These are phyloP conservation scores for Chloroceryle amazona DNA, from an alignment of 2,797 vertebrate species.

Conservation along the genomic window DNA sequence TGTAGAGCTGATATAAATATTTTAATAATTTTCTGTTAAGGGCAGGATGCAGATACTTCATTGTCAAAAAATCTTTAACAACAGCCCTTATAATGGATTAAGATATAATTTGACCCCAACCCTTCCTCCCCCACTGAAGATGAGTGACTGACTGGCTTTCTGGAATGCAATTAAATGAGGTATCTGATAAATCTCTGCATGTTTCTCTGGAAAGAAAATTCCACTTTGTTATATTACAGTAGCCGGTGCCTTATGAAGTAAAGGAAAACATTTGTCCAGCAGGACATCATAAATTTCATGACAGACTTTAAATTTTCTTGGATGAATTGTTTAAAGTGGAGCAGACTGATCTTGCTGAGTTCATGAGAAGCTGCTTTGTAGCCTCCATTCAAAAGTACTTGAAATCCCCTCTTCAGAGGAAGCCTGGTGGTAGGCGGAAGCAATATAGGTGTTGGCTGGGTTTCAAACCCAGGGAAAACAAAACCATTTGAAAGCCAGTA, in stretches of 20 bases:
- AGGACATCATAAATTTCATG: slow-evolving; percentile 59
- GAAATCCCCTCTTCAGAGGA: slow-evolving; percentile 32
- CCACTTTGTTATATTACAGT: slow-evolving; percentile 62
- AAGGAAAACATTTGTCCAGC: slow-evolving; percentile 55
- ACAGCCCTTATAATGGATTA: neutral
- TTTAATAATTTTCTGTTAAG: neutral
- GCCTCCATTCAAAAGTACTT: neutral
- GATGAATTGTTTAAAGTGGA: slow-evolving; percentile 49
- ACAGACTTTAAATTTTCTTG: slow-evolving; percentile 60
- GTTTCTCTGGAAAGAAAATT: slow-evolving; percentile 54
- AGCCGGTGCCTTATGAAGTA: slow-evolving; percentile 13
- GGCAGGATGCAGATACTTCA: neutral
- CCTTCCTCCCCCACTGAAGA: neutral
- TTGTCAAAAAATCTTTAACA: slow-evolving; percentile 4
- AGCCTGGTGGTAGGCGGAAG: slow-evolving; percentile 21
- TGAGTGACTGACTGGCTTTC: neutral
- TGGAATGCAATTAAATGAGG: slow-evolving; percentile 33
- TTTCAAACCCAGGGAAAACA: slow-evolving; percentile 38
- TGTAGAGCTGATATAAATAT: neutral
- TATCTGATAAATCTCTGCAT: slow-evolving; percentile 34
- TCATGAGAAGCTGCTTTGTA: neutral
- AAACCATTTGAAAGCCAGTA: slow-evolving; percentile 53
- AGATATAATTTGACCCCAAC: neutral
- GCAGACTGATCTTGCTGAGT: slow-evolving; percentile 23
- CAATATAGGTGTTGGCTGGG: slow-evolving; percentile 50